phyloP scores from a whole-genome alignment of 1,140 invertebrate species.

The Papilio polytes region DNA sequence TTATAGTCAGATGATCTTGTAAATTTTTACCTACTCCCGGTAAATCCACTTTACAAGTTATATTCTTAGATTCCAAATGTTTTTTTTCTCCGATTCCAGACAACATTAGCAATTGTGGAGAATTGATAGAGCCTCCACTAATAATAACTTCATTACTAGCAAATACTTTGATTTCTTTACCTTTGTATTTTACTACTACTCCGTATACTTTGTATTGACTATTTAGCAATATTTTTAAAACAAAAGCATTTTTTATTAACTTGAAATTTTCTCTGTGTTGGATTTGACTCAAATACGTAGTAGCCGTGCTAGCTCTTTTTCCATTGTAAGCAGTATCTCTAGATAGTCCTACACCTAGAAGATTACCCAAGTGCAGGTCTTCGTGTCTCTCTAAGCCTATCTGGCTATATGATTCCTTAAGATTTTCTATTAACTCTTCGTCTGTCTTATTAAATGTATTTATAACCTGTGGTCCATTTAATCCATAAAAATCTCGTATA shows the following conservation, averaged over 20 bases:
- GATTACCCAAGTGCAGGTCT: slow-evolving; percentile 67
- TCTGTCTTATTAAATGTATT: slow-evolving; percentile 57
- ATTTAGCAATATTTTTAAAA: slow-evolving; percentile 68
- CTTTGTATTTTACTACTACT: slow-evolving; percentile 60
- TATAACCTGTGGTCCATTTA: slow-evolving; percentile 53
- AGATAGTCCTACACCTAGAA: slow-evolving; percentile 64
- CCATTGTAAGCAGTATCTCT: slow-evolving; percentile 76
- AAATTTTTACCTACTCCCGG: slow-evolving; percentile 88
- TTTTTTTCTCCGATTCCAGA: slow-evolving; percentile 69
- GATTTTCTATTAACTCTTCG: slow-evolving; percentile 47
- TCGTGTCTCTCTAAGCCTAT: slow-evolving; percentile 55
- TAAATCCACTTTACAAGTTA: slow-evolving; percentile 82
- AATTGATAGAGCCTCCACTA: slow-evolving; percentile 78
- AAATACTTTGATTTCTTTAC: slow-evolving; percentile 49
- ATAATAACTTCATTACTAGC: slow-evolving; percentile 80
- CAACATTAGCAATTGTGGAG: slow-evolving; percentile 75
- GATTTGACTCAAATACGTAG: slow-evolving; percentile 84
- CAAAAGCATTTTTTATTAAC: slow-evolving; percentile 85
- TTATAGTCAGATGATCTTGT: slow-evolving; percentile 81
- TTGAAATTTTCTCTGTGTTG: slow-evolving; percentile 87
- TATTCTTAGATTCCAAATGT: slow-evolving; percentile 62
- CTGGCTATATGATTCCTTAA: slow-evolving; percentile 72
- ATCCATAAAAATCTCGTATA: slow-evolving; percentile 53
- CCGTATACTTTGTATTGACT: slow-evolving; percentile 47
- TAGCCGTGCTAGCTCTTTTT: slow-evolving; percentile 83